A percentile compares a stretch with the other conserved stretches of the same genome.
Evolutionary conservation across 2,113 vertebrate genomes (phyloP).

Genomic region (Aramus guarauna): DNA sequence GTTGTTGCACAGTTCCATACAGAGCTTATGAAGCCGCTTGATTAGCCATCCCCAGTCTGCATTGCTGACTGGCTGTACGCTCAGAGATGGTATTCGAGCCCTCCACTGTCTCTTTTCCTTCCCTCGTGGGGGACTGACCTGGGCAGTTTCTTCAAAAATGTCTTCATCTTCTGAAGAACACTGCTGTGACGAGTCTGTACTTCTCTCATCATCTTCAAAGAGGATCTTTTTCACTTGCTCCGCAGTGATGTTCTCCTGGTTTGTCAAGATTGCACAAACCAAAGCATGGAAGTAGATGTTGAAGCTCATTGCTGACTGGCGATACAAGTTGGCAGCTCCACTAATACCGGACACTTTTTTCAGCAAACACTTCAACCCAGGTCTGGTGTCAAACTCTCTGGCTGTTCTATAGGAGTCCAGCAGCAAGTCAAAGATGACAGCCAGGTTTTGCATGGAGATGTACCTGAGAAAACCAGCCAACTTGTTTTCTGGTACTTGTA

Average conservation of each 20-base stretch:
- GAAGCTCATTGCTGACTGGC: slow-evolving; percentile 96
- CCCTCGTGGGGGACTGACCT: slow-evolving; percentile 92
- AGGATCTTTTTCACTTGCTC: slow-evolving; percentile 94
- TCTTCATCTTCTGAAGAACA: slow-evolving; percentile 97
- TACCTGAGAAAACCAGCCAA: slow-evolving; percentile 91
- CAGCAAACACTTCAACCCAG: slow-evolving; percentile 93
- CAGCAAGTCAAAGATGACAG: slow-evolving; percentile 94
- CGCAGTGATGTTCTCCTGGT: slow-evolving; percentile 86
- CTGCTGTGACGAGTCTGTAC: slow-evolving; percentile 90
- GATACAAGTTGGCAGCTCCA: slow-evolving; percentile 92
- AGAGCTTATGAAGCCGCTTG: slow-evolving; percentile 89
- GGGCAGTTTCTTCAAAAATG: slow-evolving; percentile 96
- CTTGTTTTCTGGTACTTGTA: slow-evolving; percentile 77
- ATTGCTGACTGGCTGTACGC: slow-evolving; percentile 85
- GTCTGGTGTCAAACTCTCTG: slow-evolving; percentile 93
- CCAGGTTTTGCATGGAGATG: slow-evolving; percentile 96
- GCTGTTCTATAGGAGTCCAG: slow-evolving; percentile 95
- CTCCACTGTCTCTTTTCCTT: slow-evolving; percentile 89
- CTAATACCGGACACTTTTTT: slow-evolving; percentile 96
- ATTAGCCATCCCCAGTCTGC: slow-evolving; percentile 95
- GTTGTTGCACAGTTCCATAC: slow-evolving; percentile 92
- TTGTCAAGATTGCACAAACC: slow-evolving; percentile 87
- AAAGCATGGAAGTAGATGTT: slow-evolving; percentile 95
- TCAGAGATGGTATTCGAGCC: slow-evolving; percentile 83
- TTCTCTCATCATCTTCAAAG: slow-evolving; percentile 90